Conservation (phyloP, 2,797 vertebrate species). For the Rhinella marina region DNA sequence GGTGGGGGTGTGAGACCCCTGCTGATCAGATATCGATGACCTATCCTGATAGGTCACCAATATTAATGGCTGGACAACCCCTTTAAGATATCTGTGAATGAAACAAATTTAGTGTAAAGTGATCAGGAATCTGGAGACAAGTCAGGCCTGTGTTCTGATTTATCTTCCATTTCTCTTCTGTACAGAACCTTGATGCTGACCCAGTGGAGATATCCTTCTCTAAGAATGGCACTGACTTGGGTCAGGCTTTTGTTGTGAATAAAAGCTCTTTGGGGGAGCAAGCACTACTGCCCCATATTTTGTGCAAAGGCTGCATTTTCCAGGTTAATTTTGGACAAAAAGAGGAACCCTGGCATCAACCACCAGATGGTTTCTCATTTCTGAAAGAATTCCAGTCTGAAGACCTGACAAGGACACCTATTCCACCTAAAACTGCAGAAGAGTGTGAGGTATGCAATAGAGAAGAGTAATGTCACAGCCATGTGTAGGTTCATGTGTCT, state of each 20-base stretch:
- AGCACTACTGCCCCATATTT: conserved; percentile 83
- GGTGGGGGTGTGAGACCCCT: too few relatives aligned
- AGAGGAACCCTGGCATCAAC: conserved; percentile 77
- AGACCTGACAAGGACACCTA: conserved; percentile 69
- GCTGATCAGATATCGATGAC: too few relatives aligned
- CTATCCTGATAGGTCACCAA: too few relatives aligned
- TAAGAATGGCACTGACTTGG: conserved; percentile 82
- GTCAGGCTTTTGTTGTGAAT: conserved; percentile 77
- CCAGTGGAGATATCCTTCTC: conserved; percentile 82
- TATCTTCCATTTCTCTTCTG: background rate
- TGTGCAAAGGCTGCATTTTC: conserved; percentile 84
- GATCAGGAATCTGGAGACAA: too few relatives aligned
- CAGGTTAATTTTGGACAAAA: conserved; percentile 80
- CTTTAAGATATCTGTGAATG: too few relatives aligned
- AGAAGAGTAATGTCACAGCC: too few relatives aligned
- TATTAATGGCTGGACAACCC: too few relatives aligned
- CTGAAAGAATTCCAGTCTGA: conserved; percentile 73
- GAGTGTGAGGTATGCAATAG: conserved; percentile 80
- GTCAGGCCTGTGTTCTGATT: too few relatives aligned
- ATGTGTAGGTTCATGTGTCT: too few relatives aligned
- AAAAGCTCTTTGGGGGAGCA: conserved; percentile 70
- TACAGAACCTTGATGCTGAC: conserved; percentile 76
- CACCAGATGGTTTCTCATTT: conserved; percentile 75
- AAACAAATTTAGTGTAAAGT: too few relatives aligned
- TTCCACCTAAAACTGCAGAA: conserved; percentile 71